Conservation (phyloP, 1,140 invertebrate genomes). For the Zaprionus nigranus region DNA sequence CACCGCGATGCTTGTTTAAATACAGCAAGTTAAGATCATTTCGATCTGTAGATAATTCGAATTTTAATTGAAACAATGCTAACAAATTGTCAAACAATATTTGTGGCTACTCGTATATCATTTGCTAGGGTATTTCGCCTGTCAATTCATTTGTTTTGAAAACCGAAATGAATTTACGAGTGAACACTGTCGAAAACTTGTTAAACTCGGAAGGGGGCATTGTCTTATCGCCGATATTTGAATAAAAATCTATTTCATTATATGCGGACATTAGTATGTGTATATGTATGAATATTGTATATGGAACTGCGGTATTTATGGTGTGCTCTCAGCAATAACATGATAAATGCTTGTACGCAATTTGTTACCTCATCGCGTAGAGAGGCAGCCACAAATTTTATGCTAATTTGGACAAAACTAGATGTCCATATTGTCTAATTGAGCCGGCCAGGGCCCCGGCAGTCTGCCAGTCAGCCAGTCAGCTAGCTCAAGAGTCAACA, state of each 20-base stretch:
- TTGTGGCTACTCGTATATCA: neutral
- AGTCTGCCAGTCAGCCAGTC: neutral
- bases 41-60: neutral
- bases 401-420: constrained; percentile 80
- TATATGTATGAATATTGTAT: constrained; percentile 7
- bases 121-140: constrained; percentile 9
- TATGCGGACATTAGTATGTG: neutral
- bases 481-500: neutral
- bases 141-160: constrained; percentile 18
- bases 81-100: neutral
- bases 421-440: constrained; percentile 83
- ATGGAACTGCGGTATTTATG: constrained; percentile 29
- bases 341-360: constrained; percentile 82
- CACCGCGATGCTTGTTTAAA: neutral
- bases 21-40: neutral
- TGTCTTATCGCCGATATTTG: constrained; percentile 62
- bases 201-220: constrained; percentile 11
- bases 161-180: constrained; percentile 63
- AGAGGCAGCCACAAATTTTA: constrained; percentile 60
- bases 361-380: constrained; percentile 76
- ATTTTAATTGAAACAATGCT: constrained; percentile 5
- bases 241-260: constrained; percentile 72
- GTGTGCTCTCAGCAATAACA: constrained; percentile 69
- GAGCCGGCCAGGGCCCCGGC: constrained; percentile 33
- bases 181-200: constrained; percentile 52